A percentile compares a stretch with the other conserved stretches of the same genome.
These are phyloP conservation scores for Myotis findleyi DNA, from an alignment of 2,797 vertebrate species.

Conservation along the genomic window DNA sequence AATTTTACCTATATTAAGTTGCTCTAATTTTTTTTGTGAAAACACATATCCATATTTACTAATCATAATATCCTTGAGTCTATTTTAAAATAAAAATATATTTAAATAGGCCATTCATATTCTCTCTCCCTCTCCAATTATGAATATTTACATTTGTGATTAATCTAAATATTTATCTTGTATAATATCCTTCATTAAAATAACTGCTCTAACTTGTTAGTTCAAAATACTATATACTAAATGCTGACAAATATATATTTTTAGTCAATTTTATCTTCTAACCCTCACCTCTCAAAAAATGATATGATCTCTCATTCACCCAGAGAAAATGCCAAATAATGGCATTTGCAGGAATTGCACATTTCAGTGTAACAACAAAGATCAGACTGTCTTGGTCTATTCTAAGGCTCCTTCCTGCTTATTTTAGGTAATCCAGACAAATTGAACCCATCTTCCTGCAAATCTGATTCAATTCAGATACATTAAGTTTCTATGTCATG, in stretches of 20 bases:
- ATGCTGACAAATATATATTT: background rate
- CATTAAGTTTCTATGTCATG: background rate
- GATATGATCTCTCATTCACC: background rate
- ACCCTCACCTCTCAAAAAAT: background rate
- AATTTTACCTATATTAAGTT: slow-evolving; percentile 69
- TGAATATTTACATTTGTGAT: slow-evolving; percentile 3
- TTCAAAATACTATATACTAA: background rate
- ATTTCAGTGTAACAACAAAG: slow-evolving; percentile 53
- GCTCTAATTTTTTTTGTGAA: slow-evolving; percentile 61
- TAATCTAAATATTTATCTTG: slow-evolving; percentile 50
- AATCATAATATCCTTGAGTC: slow-evolving; percentile 61
- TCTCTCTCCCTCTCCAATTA: background rate
- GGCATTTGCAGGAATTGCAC: slow-evolving; percentile 9
- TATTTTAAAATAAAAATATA: slow-evolving; percentile 73
- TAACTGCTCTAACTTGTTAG: background rate
- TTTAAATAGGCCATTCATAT: background rate
- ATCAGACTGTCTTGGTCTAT: slow-evolving; percentile 7
- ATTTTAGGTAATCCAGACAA: slow-evolving; percentile 58
- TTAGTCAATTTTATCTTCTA: background rate
- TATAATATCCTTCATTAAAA: slow-evolving; percentile 30
- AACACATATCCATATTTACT: slow-evolving; percentile 72
- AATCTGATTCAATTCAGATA: slow-evolving; percentile 47
- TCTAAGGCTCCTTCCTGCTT: slow-evolving; percentile 56
- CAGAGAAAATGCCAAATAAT: slow-evolving; percentile 56
- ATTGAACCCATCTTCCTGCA: slow-evolving; percentile 40